Conservation (phyloP, 2,888 invertebrate species). For the Ischnura elegans region DNA sequence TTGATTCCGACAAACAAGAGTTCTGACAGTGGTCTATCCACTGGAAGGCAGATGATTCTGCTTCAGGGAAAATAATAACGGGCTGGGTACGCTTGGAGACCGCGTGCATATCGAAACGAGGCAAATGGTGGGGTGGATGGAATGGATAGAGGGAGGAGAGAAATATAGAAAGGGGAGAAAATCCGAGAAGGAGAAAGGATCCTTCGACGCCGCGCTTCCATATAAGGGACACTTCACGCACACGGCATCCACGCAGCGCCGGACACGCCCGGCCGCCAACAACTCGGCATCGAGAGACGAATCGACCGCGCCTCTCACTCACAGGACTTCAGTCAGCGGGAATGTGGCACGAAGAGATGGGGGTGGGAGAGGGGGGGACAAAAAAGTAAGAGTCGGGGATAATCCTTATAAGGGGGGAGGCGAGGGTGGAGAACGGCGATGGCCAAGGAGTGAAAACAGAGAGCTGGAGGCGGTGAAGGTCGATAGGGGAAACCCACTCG, state of each 20-base stretch:
- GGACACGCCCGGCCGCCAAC: neutral
- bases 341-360: neutral
- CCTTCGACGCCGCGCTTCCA: neutral
- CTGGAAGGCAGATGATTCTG: too few relatives aligned
- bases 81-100: neutral
- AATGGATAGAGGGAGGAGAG: neutral
- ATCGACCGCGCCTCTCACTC: neutral
- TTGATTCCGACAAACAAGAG: too few relatives aligned
- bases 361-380: neutral
- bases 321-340: neutral
- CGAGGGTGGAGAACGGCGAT: neutral
- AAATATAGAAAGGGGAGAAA: neutral
- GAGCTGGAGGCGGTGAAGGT: neutral
- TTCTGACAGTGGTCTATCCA: too few relatives aligned
- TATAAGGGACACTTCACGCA: neutral
- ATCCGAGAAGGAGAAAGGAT: neutral
- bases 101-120: neutral
- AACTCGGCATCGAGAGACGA: too few relatives aligned
- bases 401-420: neutral
- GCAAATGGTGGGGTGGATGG: neutral
- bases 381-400: neutral
- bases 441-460: constrained; percentile 5
- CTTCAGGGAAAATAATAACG: neutral
- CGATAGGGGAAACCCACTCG: neutral
- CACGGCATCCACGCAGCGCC: neutral